Evolutionary conservation across 2,797 vertebrate species (phyloP).

Genomic region (Lepus townsendii): DNA sequence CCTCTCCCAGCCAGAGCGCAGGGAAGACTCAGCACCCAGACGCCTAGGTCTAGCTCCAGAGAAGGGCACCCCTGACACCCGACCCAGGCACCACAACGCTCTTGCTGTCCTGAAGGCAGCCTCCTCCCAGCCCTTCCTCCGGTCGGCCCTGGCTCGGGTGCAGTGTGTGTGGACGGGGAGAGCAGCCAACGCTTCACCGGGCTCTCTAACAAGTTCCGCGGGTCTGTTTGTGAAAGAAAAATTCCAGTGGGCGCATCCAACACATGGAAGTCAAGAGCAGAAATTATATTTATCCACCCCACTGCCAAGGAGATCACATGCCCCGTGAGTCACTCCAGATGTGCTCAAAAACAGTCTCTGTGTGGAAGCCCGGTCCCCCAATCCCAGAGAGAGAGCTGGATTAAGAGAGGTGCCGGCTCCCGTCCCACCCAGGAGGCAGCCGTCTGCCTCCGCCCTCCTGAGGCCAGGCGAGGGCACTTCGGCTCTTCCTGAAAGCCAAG

Average conservation of each 20-base stretch:
- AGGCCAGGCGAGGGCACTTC: conserved; percentile 68
- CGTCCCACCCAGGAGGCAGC: conserved; percentile 77
- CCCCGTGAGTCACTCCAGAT: conserved; percentile 92
- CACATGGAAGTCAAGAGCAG: conserved; percentile 88
- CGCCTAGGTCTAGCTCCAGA: background rate
- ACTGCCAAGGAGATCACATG: conserved; percentile 91
- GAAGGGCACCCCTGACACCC: background rate
- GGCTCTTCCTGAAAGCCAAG: conserved; percentile 75
- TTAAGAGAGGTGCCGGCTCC: conserved; percentile 82
- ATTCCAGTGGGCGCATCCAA: conserved; percentile 88
- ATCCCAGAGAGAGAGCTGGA: conserved; percentile 87
- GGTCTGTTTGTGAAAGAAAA: conserved; percentile 88
- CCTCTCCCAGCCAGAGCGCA: background rate
- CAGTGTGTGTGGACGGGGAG: conserved; percentile 42
- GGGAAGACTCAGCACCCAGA: background rate
- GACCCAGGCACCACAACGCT: background rate
- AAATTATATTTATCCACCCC: conserved; percentile 90
- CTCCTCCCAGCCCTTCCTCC: conserved; percentile 40
- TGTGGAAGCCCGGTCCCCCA: conserved; percentile 88
- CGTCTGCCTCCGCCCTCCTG: conserved; percentile 70
- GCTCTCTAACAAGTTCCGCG: conserved; percentile 83
- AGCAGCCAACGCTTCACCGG: conserved; percentile 71
- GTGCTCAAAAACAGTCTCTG: conserved; percentile 90
- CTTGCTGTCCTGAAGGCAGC: conserved; percentile 53
- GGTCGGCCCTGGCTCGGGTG: conserved; percentile 61